A percentile compares a stretch with the other conserved stretches of the same genome.
Conservation (phyloP, 2,888 invertebrate species). For the Hirtodrosophila confusa region DNA sequence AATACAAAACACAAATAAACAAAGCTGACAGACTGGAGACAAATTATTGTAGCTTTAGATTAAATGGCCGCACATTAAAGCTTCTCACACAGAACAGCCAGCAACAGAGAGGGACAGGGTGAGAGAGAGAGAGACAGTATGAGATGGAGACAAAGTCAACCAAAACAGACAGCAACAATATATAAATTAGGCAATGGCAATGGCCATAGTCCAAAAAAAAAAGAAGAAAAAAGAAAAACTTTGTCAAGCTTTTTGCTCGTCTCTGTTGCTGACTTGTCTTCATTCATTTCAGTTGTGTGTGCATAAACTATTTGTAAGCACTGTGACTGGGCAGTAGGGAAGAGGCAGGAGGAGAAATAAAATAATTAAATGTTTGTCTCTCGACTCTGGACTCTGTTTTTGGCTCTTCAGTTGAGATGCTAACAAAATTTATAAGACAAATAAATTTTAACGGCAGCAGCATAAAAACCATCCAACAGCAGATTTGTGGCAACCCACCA, state of each 20-base stretch:
- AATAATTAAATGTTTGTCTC: slow-evolving; percentile 54
- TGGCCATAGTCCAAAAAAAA: slow-evolving; percentile 5
- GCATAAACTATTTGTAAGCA: slow-evolving; percentile 52
- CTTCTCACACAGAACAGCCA: slow-evolving; percentile 4
- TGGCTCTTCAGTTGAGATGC: slow-evolving; percentile 59
- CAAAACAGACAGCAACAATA: slow-evolving; percentile 21
- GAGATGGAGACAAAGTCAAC: slow-evolving; percentile 3
- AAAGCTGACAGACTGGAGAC: slow-evolving; percentile 35
- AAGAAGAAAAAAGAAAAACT: slow-evolving; percentile 35
- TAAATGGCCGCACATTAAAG: slow-evolving; percentile 72
- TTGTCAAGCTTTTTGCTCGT: slow-evolving; percentile 35
- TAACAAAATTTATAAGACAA: slow-evolving; percentile 75
- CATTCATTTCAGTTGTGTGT: slow-evolving; percentile 40
- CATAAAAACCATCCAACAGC: slow-evolving; percentile 48
- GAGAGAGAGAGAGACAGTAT: too few species aligned
- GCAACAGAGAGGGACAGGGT: too few species aligned
- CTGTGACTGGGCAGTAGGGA: slow-evolving; percentile 20
- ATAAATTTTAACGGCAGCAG: slow-evolving; percentile 60
- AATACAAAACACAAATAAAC: slow-evolving; percentile 7
- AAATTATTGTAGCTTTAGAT: slow-evolving; percentile 64
- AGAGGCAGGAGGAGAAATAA: slow-evolving; percentile 31
- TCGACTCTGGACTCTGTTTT: slow-evolving; percentile 21
- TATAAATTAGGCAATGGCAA: slow-evolving; percentile 45
- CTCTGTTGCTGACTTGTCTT: slow-evolving; percentile 37
- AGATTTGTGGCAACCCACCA: slow-evolving; percentile 56